Conservation (phyloP, 1,140 invertebrate genomes). For the Thaumatotibia leucotreta region DNA sequence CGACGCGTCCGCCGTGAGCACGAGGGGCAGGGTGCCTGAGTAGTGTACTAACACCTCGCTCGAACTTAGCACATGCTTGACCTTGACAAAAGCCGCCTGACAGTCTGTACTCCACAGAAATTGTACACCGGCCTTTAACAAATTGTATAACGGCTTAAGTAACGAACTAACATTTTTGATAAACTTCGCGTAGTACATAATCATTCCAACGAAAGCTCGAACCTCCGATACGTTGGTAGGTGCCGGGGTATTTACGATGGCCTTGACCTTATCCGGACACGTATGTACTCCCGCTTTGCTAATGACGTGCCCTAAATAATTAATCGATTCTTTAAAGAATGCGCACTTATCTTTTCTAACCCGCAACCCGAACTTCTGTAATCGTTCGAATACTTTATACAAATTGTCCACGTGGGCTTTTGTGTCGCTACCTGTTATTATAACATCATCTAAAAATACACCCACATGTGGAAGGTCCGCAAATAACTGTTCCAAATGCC, state of each 20-base stretch:
- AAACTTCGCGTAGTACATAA: too few species aligned
- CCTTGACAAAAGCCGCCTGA: neutral
- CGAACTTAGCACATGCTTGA: conserved; percentile 2
- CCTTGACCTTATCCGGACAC: conserved; percentile 34
- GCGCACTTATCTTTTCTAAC: conserved; percentile 29
- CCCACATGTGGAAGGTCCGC: neutral
- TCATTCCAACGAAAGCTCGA: too few species aligned
- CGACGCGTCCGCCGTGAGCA: conserved; percentile 23
- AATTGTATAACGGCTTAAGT: too few species aligned
- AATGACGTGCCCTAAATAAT: conserved; percentile 44
- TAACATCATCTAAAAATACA: neutral
- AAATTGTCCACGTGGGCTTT: neutral
- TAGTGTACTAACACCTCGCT: conserved; percentile 25
- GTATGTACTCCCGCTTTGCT: conserved; percentile 29
- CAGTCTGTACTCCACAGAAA: conserved; percentile 3
- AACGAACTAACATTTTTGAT: too few species aligned
- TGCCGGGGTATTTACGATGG: conserved; percentile 35
- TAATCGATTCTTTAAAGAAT: conserved; percentile 26
- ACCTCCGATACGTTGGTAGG: conserved; percentile 37
- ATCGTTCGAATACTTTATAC: conserved; percentile 11
- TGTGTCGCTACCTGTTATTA: neutral
- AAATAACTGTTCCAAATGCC: conserved; percentile 1
- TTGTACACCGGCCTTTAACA: too few species aligned
- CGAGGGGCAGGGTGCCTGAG: neutral
- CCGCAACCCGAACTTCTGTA: conserved; percentile 25